A percentile compares a stretch with the other conserved stretches of the same genome.
Conservation (phyloP, 2,113 vertebrate genomes). For the Dicrurus megarhynchus region DNA sequence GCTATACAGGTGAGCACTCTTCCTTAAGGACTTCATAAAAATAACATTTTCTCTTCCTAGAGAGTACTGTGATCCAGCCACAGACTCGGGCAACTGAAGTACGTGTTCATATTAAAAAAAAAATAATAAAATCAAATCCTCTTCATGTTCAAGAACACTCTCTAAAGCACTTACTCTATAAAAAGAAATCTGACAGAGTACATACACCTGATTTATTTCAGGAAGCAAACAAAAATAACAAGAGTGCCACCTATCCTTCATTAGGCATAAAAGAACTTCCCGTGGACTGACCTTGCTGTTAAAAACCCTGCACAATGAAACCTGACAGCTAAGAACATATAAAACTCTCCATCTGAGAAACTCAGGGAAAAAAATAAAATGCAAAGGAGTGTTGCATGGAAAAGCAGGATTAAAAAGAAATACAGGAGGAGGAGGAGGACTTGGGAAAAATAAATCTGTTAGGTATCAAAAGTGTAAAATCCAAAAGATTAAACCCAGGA, state of each 20-base stretch:
- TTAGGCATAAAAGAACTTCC: not conserved
- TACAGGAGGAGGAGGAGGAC: not conserved
- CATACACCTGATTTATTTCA: not conserved
- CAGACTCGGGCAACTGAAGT: not conserved
- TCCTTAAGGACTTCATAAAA: not conserved
- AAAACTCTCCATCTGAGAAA: not conserved
- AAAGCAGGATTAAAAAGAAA: not conserved
- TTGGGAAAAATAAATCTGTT: not conserved
- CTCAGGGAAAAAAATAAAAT: not conserved
- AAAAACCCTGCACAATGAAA: not conserved
- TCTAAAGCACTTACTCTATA: slow-evolving; percentile 1
- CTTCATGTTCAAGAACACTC: slow-evolving; percentile 17
- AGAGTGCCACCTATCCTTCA: slow-evolving; percentile 36
- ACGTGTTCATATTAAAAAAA: not conserved
- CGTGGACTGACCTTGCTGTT: not conserved
- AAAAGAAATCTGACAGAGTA: not conserved
- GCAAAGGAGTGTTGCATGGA: not conserved
- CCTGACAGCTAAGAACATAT: not conserved
- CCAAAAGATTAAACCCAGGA: not conserved
- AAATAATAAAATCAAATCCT: not conserved
- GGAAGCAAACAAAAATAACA: slow-evolving; percentile 24
- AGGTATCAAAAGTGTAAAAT: not conserved
- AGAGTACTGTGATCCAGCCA: not conserved
- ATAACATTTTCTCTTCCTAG: not conserved
- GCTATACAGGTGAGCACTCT: not conserved